Evolutionary conservation across 2,113 vertebrate genomes (phyloP).

Genomic region (Atrichornis clamosus): DNA sequence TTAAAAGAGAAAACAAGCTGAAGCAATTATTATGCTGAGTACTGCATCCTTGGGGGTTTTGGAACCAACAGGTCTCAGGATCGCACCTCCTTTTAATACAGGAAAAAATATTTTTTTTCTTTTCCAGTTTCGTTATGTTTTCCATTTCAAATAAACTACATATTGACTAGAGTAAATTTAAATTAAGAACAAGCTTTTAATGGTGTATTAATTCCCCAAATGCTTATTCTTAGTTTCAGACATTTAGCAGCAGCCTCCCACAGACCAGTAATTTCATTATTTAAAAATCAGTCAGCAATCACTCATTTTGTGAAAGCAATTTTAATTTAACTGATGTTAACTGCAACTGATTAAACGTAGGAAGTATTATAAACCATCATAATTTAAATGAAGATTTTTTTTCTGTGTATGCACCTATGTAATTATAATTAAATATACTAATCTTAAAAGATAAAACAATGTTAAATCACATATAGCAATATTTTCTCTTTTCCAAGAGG

Average conservation of each 20-base stretch:
- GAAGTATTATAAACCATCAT: background rate
- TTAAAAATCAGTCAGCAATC: background rate
- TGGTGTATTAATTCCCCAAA: background rate
- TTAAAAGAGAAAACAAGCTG: background rate
- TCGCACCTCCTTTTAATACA: background rate
- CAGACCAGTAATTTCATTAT: background rate
- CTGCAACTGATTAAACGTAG: background rate
- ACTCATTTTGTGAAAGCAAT: background rate
- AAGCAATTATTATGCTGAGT: background rate
- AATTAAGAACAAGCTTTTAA: background rate
- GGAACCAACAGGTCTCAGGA: background rate
- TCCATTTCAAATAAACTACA: background rate
- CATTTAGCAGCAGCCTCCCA: background rate
- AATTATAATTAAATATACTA: background rate
- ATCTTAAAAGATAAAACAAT: background rate
- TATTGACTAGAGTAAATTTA: background rate
- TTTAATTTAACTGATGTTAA: constrained; percentile 15
- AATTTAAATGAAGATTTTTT: background rate
- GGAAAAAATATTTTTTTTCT: background rate
- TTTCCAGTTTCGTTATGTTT: background rate
- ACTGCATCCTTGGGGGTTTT: background rate
- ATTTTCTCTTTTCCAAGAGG: background rate
- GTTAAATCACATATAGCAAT: background rate
- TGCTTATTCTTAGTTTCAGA: background rate
- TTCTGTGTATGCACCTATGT: background rate